Conservation (phyloP, 1,140 invertebrate genomes). For the Mylabris phalerata region DNA sequence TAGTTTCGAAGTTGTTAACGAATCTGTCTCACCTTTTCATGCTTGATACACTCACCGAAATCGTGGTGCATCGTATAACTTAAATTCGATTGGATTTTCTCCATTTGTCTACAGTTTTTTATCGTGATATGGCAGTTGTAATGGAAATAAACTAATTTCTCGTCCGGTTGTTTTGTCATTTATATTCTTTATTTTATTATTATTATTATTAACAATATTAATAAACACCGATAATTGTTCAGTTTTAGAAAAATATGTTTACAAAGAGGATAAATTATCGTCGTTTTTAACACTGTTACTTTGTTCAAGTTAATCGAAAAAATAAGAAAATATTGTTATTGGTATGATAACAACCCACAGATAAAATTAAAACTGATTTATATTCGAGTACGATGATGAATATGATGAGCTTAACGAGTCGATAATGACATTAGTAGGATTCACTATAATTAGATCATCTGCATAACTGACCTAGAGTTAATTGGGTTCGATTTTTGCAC, state of each 20-base stretch:
- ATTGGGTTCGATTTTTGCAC: too few species aligned
- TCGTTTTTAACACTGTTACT: too few species aligned
- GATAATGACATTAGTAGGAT: too few species aligned
- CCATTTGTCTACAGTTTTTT: background rate
- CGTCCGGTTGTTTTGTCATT: conserved; percentile 5
- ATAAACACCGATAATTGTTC: conserved; percentile 13
- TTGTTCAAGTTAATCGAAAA: too few species aligned
- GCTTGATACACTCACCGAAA: background rate
- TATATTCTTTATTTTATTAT: background rate
- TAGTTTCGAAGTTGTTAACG: too few species aligned
- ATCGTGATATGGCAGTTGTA: conserved; percentile 16
- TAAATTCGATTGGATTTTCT: conserved; percentile 7
- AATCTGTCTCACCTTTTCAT: conserved; percentile 10
- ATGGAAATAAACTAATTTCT: conserved; percentile 1
- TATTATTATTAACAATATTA: conserved; percentile 1
- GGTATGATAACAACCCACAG: too few species aligned
- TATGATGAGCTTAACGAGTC: too few species aligned
- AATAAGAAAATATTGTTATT: too few species aligned
- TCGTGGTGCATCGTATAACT: conserved; percentile 10
- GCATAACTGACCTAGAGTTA: too few species aligned
- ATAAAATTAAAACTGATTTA: too few species aligned
- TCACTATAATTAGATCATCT: too few species aligned
- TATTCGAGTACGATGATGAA: too few species aligned
- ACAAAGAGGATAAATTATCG: background rate
- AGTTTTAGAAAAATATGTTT: conserved; percentile 8